Evolutionary conservation across 2,113 vertebrate genomes (phyloP).

Genomic region (Ramphastos sulfuratus): DNA sequence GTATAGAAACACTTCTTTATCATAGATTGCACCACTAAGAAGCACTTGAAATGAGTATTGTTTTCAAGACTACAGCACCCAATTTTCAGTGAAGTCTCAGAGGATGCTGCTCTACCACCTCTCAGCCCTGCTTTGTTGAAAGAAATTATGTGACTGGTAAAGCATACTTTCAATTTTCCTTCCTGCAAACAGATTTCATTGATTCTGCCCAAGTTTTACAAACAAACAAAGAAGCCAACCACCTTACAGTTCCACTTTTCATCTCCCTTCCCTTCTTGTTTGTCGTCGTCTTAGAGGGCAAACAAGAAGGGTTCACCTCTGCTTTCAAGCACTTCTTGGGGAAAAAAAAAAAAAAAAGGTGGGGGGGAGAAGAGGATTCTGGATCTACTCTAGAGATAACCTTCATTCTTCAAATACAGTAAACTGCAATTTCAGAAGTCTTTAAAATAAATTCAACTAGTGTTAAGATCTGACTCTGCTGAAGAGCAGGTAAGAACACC

Average conservation of each 20-base stretch:
- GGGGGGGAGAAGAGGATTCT: background rate
- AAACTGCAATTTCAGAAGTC: background rate
- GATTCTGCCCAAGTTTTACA: background rate
- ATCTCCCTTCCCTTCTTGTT: background rate
- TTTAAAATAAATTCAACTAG: conserved; percentile 8
- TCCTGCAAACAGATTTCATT: background rate
- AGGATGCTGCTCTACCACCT: background rate
- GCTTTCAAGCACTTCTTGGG: background rate
- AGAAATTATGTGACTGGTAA: background rate
- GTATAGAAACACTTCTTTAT: background rate
- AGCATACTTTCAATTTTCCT: background rate
- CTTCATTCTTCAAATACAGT: background rate
- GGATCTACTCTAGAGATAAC: background rate
- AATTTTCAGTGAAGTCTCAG: background rate
- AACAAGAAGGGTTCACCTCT: conserved; percentile 3
- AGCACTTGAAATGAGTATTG: background rate
- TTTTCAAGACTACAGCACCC: background rate
- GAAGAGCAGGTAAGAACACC: background rate
- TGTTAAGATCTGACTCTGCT: background rate
- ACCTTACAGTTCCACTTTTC: background rate
- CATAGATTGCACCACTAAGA: background rate
- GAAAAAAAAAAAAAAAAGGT: background rate
- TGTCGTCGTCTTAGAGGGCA: background rate
- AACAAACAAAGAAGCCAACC: background rate
- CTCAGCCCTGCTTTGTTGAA: background rate